A percentile compares a stretch with the other conserved stretches of the same genome.
These are phyloP conservation scores for Phalanger gymnotis DNA, from an alignment of 2,797 vertebrate genomes.

Conservation along the genomic window DNA sequence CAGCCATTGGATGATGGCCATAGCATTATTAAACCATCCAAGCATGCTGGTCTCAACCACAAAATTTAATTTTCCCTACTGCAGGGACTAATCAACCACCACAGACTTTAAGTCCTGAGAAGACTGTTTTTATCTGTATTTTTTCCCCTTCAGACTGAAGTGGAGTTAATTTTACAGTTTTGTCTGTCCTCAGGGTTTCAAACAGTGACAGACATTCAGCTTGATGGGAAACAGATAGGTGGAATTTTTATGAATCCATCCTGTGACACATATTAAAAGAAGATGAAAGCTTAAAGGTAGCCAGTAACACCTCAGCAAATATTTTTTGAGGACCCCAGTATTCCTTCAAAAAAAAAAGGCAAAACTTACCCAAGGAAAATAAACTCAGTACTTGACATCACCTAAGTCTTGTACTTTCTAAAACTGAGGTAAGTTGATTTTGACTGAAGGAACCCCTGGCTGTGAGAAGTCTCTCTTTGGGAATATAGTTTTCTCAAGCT, in stretches of 20 bases:
- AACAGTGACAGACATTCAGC: constrained; percentile 84
- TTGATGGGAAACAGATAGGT: constrained; percentile 86
- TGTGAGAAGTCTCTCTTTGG: constrained; percentile 30
- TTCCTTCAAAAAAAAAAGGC: constrained; percentile 34
- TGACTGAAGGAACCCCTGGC: background rate
- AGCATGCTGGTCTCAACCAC: constrained; percentile 92
- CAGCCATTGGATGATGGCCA: constrained; percentile 94
- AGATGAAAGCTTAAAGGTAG: constrained; percentile 81
- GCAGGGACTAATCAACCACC: constrained; percentile 87
- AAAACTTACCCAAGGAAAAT: constrained; percentile 42
- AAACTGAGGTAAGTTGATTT: constrained; percentile 41
- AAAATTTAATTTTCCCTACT: constrained; percentile 89
- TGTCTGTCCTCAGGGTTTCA: constrained; percentile 86
- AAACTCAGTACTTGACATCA: constrained; percentile 29
- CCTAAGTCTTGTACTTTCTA: constrained; percentile 27
- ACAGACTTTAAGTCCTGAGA: constrained; percentile 84
- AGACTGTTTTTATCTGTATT: constrained; percentile 83
- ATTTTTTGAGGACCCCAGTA: constrained; percentile 60
- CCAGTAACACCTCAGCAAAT: constrained; percentile 70
- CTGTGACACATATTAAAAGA: constrained; percentile 84
- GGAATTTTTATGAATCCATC: constrained; percentile 80
- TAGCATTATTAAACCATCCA: constrained; percentile 95
- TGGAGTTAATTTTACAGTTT: constrained; percentile 87
- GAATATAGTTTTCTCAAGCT: background rate
- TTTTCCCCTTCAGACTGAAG: constrained; percentile 79